phyloP scores from a whole-genome alignment of 2,113 vertebrate genomes.

The Pachypanchax playfairii region DNA sequence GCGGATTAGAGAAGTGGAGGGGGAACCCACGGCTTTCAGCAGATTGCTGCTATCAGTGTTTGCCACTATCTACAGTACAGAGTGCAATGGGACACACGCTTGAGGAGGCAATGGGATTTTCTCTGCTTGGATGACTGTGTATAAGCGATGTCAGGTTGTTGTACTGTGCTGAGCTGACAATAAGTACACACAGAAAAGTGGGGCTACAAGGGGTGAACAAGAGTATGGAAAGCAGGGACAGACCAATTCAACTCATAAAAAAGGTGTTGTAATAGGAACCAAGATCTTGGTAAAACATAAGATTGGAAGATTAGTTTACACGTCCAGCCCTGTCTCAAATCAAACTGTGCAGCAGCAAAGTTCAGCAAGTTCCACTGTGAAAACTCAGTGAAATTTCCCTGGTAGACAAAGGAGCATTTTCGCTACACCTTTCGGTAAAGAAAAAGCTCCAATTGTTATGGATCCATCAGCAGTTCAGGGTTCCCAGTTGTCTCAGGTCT shows the following conservation, averaged over 20 bases:
- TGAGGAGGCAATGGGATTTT: conserved; percentile 64
- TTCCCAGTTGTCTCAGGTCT: too few relatives aligned
- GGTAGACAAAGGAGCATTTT: too few relatives aligned
- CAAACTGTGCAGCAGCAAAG: not conserved
- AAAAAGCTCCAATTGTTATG: too few relatives aligned
- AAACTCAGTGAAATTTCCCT: too few relatives aligned
- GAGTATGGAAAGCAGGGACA: not conserved
- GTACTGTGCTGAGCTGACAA: conserved; percentile 29
- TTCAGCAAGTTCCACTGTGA: too few relatives aligned
- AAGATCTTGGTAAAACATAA: not conserved
- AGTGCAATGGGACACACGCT: conserved; percentile 57
- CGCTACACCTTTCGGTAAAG: too few relatives aligned
- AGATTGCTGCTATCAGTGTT: conserved; percentile 63
- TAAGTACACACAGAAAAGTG: conserved; percentile 5
- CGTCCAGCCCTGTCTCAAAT: not conserved
- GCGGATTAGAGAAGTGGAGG: conserved; percentile 63
- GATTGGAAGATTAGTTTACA: not conserved
- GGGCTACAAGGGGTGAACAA: conserved; percentile 13
- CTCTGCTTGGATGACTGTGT: conserved; percentile 59
- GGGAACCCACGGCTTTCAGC: conserved; percentile 45
- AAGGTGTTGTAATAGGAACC: not conserved
- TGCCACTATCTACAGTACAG: conserved; percentile 53
- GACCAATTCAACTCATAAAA: not conserved
- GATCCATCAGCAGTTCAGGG: too few relatives aligned
- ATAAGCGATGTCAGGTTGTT: conserved; percentile 58